Evolutionary conservation across 2,888 invertebrate genomes (phyloP).

Genomic region (Ypsolopha scabrella): DNA sequence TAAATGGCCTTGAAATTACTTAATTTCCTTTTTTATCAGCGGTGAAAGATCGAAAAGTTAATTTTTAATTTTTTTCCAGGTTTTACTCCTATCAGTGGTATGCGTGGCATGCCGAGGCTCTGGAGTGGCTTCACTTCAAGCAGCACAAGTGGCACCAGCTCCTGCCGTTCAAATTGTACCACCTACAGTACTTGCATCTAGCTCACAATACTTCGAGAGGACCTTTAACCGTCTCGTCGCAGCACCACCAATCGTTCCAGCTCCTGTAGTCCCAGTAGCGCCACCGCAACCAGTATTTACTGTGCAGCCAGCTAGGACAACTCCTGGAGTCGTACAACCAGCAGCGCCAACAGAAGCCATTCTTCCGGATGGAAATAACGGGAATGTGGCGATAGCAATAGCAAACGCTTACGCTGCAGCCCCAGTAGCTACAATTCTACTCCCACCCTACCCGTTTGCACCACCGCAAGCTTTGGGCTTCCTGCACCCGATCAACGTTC

Average conservation of each 20-base stretch:
- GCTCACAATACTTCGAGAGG: constrained; percentile 76
- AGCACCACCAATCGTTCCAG: constrained; percentile 27
- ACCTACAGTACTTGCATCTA: constrained; percentile 74
- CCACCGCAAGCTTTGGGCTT: constrained; percentile 41
- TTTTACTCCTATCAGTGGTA: constrained; percentile 28
- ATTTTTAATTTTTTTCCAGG: constrained; percentile 26
- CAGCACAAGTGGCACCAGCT: constrained; percentile 8
- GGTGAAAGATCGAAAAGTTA: background rate
- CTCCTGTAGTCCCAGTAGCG: constrained; percentile 17
- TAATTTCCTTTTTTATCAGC: background rate
- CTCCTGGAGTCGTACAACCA: background rate
- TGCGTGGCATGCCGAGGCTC: constrained; percentile 36
- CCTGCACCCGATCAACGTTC: constrained; percentile 25
- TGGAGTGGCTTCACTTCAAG: constrained; percentile 22
- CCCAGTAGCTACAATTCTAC: constrained; percentile 51
- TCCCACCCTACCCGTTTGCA: constrained; percentile 58
- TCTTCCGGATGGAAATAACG: background rate
- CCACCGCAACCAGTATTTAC: constrained; percentile 8
- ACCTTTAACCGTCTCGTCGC: constrained; percentile 69
- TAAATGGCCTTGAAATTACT: background rate
- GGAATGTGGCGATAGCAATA: constrained; percentile 49
- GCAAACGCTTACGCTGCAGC: constrained; percentile 58
- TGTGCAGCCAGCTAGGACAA: background rate
- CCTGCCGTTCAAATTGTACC: constrained; percentile 11
- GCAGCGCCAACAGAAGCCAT: background rate